Base-by-base conservation (phyloP, 2,797 vertebrate species). In the Danio jaintianensis region DNA sequence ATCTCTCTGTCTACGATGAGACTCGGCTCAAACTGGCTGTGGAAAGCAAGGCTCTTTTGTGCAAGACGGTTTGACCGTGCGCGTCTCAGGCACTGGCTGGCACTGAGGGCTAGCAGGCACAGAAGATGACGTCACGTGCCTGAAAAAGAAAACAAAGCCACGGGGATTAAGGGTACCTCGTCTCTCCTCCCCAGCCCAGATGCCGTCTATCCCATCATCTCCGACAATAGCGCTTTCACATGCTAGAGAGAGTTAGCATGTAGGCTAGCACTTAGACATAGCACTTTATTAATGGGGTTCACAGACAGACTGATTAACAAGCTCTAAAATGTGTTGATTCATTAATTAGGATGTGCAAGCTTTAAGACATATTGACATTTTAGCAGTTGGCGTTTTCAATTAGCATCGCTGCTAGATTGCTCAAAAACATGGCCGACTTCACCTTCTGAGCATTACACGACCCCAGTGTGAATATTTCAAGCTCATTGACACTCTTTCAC, bases 71-170 rank as follows among this genome's bases (percentile, higher is more conserved):
- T 55, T 73, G 10, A 81, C 50, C 50, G 85, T 85, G 84, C 52
- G 48, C 79, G 86, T 79, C 87, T 80, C 5, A 62, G 87, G 86
- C 89, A 89, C 89, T 18, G 87, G 83, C 89, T 90, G 90, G 89
- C 87, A 91, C 91, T 15, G 85, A 79, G 85, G 63, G 83, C 79
- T 75, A 84, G 61, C 36, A 68, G 83, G 71, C 82, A 75, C 79
- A 75, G 79, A 67, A 71, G 68, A 80, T 89, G 87, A 90, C 84
- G 83, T 92, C 91, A 88, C 90, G 63, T 9, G 82, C 69, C 67
- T 81, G 86, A 80, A 84, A 83, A 83, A 63, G 73, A 79, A 87
- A 85, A 87, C 86, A 87, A 84, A 84, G 83, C 84, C 79, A n/a
- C 7, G 47, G 75, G 84, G 78, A 74, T 67, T 79, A 79, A 70